Evolutionary conservation across 1,140 invertebrate species (phyloP), one percentile per base, ranked within the genome.

Genomic region (Aphelenchoides fujianensis): DNA sequence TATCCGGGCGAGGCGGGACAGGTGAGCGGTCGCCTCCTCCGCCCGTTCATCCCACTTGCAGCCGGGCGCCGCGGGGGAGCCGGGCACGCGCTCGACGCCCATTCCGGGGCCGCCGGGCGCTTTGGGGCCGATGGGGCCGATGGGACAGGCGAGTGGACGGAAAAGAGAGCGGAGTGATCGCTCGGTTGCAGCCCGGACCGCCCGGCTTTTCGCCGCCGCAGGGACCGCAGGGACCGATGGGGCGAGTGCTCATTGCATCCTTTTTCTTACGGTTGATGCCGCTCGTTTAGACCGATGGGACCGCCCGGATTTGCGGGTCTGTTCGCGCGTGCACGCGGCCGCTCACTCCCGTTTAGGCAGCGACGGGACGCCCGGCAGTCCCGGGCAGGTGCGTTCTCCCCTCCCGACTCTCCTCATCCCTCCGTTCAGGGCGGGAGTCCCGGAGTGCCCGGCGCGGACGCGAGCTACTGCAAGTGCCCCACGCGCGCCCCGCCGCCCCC

Each of bases 321-420:
- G 12, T 48, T 48, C 41, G 23, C 23, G 12, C 41, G 12, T 12
- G 41, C 41, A 12, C 41, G 12, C 41, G 41, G 41, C 41, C 12
- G 41, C 12, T 23, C 12, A 48, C 12, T 12, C 41, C 66, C 30
- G 36, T 48, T 73, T 74, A 12, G 30, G 70, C 41, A 62, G 69
- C 48, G 57, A 41, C 37, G 41, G 61, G n/a, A n/a, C 19, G n/a
- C 9, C 31, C 31, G 70, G 72, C 3, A 66, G 57, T 23, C 3
- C 30, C 19, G 55, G 72, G 57, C n/a, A n/a, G n/a, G n/a, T n/a
- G n/a, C n/a, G n/a, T n/a, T n/a, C n/a, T n/a, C n/a, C n/a, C n/a
- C n/a, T n/a, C n/a, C n/a, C n/a, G n/a, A n/a, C n/a, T n/a, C n/a
- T n/a, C n/a, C n/a, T n/a, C n/a, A n/a, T n/a, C 35, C 32, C 36